Evolutionary conservation across 2,113 vertebrate genomes (phyloP).

Genomic region (Spilogale gracilis): DNA sequence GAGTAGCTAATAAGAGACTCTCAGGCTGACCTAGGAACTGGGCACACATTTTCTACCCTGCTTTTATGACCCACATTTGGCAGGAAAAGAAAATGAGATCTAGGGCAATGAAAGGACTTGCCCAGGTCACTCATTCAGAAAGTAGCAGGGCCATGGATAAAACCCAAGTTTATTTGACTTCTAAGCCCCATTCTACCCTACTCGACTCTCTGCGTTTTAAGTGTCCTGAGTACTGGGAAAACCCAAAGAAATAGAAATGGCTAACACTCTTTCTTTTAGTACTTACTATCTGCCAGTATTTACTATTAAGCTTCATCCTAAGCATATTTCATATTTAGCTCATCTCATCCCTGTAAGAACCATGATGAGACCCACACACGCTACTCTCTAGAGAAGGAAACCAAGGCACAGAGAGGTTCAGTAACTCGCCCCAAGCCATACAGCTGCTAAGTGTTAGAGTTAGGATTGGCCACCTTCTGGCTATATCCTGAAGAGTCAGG

Average conservation of each 20-base stretch:
- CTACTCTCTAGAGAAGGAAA: background rate
- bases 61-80: background rate
- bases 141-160: background rate
- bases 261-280: background rate
- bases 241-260: background rate
- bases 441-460: background rate
- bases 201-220: background rate
- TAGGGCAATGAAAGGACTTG: background rate
- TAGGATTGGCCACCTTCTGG: background rate
- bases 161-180: background rate
- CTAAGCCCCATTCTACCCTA: background rate
- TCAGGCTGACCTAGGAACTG: background rate
- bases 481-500: background rate
- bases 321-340: background rate
- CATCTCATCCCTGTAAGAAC: background rate
- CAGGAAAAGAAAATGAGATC: background rate
- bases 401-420: background rate
- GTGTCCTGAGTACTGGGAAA: background rate
- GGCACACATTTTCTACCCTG: background rate
- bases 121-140: background rate
- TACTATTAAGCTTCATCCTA: background rate
- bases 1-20: background rate
- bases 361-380: background rate
- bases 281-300: background rate
- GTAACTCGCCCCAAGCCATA: background rate